phyloP scores from a whole-genome alignment of 2,888 invertebrate species.

The Zygothrica quintamaculata region DNA sequence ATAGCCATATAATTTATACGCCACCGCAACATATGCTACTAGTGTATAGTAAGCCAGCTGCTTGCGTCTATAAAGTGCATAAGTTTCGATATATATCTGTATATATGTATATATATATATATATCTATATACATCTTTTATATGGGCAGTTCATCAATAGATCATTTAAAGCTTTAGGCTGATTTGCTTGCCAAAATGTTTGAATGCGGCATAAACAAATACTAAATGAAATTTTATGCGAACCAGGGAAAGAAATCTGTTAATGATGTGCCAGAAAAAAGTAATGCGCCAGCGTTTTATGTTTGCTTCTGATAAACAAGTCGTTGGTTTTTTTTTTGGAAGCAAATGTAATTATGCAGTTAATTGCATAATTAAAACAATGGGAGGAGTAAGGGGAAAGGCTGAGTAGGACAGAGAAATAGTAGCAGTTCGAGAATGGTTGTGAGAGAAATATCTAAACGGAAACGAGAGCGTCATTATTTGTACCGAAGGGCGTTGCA shows the following conservation, averaged over 20 bases:
- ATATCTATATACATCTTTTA: no score
- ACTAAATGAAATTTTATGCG: conserved; percentile 16
- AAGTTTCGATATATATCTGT: no score
- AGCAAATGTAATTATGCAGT: conserved; percentile 62
- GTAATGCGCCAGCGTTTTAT: conserved; percentile 19
- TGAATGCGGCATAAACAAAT: conserved; percentile 32
- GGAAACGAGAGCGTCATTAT: neutral
- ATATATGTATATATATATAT: no score
- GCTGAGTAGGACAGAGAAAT: neutral
- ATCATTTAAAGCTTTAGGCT: conserved; percentile 7
- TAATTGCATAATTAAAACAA: conserved; percentile 65
- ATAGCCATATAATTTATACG: no score
- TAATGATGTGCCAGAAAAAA: conserved; percentile 46
- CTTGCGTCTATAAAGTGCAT: no score
- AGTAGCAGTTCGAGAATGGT: no score
- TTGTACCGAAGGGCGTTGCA: neutral
- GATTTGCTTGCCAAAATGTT: conserved; percentile 7
- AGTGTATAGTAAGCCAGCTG: no score
- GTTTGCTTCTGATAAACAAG: neutral
- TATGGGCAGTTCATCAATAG: conserved; percentile 1
- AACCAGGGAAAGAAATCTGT: neutral
- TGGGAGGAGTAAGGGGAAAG: neutral
- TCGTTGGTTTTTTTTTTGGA: neutral
- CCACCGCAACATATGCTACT: no score
- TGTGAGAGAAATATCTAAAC: no score